Evolutionary conservation across 2,888 invertebrate species (phyloP).

Genomic region (Sinohyriopsis cumingii): DNA sequence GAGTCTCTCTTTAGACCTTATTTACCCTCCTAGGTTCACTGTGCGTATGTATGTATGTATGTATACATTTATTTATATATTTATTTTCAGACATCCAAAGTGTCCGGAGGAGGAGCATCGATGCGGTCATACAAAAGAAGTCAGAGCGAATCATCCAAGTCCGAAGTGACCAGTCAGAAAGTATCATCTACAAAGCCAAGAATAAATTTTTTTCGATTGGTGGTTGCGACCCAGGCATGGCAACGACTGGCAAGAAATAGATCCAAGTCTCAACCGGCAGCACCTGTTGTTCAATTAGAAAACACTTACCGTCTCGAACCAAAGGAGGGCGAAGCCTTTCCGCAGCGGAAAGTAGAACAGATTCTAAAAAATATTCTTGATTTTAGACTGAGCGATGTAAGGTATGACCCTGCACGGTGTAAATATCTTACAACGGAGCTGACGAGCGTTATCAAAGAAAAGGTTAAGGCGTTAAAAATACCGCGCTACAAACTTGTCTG

Average conservation of each 20-base stretch:
- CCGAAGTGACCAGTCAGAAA: constrained; percentile 18
- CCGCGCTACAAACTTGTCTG: constrained; percentile 62
- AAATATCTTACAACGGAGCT: constrained; percentile 50
- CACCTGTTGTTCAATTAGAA: constrained; percentile 40
- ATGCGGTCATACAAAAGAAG: constrained; percentile 12
- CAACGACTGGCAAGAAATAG: constrained; percentile 45
- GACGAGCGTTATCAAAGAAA: constrained; percentile 49
- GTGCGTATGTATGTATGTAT: too few relatives aligned
- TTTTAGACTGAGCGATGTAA: constrained; percentile 40
- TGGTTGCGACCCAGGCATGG: constrained; percentile 58
- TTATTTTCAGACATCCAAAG: constrained; percentile 26
- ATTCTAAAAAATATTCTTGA: constrained; percentile 48
- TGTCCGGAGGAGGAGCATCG: constrained; percentile 8
- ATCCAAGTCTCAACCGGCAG: constrained; percentile 21
- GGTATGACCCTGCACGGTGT: constrained; percentile 48
- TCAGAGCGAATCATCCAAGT: constrained; percentile 21
- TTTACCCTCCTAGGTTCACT: too few relatives aligned
- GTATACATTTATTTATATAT: constrained; percentile 1
- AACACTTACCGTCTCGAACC: constrained; percentile 62
- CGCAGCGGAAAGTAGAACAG: constrained; percentile 43
- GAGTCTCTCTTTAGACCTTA: too few relatives aligned
- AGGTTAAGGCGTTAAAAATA: constrained; percentile 53
- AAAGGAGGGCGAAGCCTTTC: constrained; percentile 44
- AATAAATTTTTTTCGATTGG: constrained; percentile 54
- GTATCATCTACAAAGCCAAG: constrained; percentile 21